Evolutionary conservation across 2,888 invertebrate genomes (phyloP).

Genomic region (Drosophila anomalipes): DNA sequence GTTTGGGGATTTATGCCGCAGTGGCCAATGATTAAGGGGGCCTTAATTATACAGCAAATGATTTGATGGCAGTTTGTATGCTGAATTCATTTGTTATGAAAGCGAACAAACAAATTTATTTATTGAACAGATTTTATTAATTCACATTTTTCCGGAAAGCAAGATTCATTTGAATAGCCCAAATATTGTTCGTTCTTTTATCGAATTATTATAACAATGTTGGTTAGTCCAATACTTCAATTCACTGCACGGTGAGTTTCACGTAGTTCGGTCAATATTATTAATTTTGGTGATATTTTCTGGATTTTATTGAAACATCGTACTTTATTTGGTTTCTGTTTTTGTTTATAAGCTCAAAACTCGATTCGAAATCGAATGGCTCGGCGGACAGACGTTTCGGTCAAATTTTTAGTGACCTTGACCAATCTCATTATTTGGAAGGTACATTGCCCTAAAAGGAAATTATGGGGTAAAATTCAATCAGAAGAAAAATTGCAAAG

Average conservation of each 20-base stretch:
- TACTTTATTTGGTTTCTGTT: background rate
- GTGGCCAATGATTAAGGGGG: conserved; percentile 6
- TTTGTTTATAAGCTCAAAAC: background rate
- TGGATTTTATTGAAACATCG: background rate
- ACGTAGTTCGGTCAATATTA: background rate
- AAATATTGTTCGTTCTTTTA: background rate
- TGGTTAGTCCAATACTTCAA: background rate
- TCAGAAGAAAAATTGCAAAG: background rate
- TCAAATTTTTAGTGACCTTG: background rate
- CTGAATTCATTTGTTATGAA: background rate
- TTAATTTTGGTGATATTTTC: background rate
- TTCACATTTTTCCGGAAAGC: background rate
- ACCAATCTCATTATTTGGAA: background rate
- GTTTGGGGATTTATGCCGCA: background rate
- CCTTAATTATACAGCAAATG: conserved; percentile 26
- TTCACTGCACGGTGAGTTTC: background rate
- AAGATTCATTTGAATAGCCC: background rate
- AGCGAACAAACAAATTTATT: background rate
- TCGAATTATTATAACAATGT: background rate
- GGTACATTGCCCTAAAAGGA: background rate
- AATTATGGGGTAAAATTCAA: background rate
- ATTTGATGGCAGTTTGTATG: conserved; percentile 23
- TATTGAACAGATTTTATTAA: background rate
- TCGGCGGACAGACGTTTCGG: background rate
- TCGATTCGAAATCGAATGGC: background rate